These are phyloP conservation scores for Adela reaumurella DNA, from an alignment of 2,888 invertebrate genomes.

Conservation along the genomic window DNA sequence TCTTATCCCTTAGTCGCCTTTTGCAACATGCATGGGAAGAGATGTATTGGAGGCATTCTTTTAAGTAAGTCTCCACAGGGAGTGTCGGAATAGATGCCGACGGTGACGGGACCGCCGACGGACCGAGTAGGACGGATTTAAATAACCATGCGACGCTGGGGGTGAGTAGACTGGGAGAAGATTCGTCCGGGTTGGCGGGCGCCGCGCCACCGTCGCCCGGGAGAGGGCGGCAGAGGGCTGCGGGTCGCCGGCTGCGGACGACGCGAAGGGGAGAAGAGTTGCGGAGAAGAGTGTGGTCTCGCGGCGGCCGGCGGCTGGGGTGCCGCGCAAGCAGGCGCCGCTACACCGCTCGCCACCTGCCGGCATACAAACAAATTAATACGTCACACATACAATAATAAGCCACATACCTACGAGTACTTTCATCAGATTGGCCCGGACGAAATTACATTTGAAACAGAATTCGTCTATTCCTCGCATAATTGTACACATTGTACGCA, in stretches of 20 bases:
- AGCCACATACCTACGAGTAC: slow-evolving; percentile 19
- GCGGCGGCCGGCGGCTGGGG: slow-evolving; percentile 18
- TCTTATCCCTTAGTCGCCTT: too few relatives aligned
- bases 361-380: too few relatives aligned
- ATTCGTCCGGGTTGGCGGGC: background rate
- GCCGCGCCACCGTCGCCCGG: slow-evolving; percentile 5
- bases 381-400: too few relatives aligned
- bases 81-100: slow-evolving; percentile 13
- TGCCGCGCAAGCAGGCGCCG: slow-evolving; percentile 25
- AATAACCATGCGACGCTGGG: slow-evolving; percentile 23
- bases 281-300: slow-evolving; percentile 3
- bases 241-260: slow-evolving; percentile 9
- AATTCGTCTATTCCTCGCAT: too few relatives aligned
- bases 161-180: background rate
- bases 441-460: too few relatives aligned
- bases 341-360: slow-evolving; percentile 54
- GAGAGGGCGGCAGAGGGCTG: slow-evolving; percentile 10
- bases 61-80: too few relatives aligned
- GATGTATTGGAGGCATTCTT: too few relatives aligned
- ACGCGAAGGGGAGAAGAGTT: background rate
- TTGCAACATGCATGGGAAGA: too few relatives aligned
- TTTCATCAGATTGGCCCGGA: too few relatives aligned
- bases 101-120: slow-evolving; percentile 12
- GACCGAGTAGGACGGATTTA: slow-evolving; percentile 27
- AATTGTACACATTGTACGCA: too few relatives aligned